Evolutionary conservation across 2,797 vertebrate genomes (phyloP), one percentile per base, ranked within the genome.

Genomic region (Neosilurus mollespiculum): DNA sequence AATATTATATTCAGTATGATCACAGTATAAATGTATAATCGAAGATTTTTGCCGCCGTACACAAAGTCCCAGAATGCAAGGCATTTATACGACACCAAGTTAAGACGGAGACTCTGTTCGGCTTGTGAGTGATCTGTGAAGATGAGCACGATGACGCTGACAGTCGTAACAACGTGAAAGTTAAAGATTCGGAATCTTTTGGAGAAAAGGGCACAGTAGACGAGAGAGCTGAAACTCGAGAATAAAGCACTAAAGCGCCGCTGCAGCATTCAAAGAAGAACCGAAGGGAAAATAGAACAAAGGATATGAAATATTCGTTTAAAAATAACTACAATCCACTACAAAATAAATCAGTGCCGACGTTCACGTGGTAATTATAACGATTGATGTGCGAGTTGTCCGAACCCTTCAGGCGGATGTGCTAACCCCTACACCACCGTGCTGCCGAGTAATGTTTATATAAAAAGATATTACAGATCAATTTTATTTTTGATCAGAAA

Each of bases 11-110:
- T 2, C 37, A 43, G 37, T 2, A 43, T 43, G 37, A 43, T 43
- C 37, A 43, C 37, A 43, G 37, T 43, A 43, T 43, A 43, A 43
- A 43, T 43, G 2, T 43, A 43, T 43, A 43, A 43, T 43, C 2
- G 37, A 43, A 43, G 37, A 43, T 43, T 43, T 43, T 43, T 43
- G 20, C 10, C 3, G 0, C 4, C 37, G 37, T 6, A 49, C 18
- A 43, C 37, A 71, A 49, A 71, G n/a, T 71, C 37, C 43, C 69
- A 71, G 22, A 71, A 71, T 71, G 22, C 69, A 71, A 3, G 51
- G 70, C 49, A n/a, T 20, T 49, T 49, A 51, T n/a, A 70, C 43
- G 51, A 51, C 7, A 2, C 43, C 15, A 43, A 51, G 43, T 51
- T 51, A 8, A 1, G 22, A 37, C 67, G 11, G 9, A 9, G 12